Base-by-base conservation (phyloP, 2,797 vertebrate genomes). In the Typhlichthys eigenmanni region DNA sequence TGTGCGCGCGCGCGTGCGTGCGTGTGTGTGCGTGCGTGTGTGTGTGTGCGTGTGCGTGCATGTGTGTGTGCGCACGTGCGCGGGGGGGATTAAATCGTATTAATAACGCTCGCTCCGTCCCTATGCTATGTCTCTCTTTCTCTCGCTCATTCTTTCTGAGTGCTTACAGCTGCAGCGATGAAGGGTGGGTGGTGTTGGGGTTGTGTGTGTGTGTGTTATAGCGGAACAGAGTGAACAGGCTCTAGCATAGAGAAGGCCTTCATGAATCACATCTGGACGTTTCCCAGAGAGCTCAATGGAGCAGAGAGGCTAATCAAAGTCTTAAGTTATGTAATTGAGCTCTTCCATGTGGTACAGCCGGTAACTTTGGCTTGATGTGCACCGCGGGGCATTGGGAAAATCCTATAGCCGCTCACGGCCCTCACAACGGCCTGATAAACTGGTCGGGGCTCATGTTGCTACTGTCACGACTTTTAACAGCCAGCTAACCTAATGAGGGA, bases 181-280 rank as follows among this genome's bases (percentile, higher is more conserved):
- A 68, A 58, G 70, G 55, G 47, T 48, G 63, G 38, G 54, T 12
- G 24, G 43, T 7, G 47, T 13, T n/a, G 17, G 38, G 60, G 38
- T 17, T 13, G 55, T 14, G 45, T 7, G 29, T 7, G 34, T 50
- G n/a, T 13, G 52, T 60, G 77, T 66, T 7, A 66, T 58, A 82
- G 77, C 68, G 66, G 87, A 84, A 79, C 84, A 81, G 85, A 77
- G 77, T 13, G 75, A 85, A 82, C 75, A 76, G 81, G 80, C 85
- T 75, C 68, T 4, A 58, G 83, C 88, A 79, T 88, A 76, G 85
- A 77, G 87, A 80, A 66, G 81, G 74, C 83, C 80, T 89, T 90
- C 84, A 89, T 87, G 85, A 81, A 81, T 86, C 87, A 91, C 89
- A 90, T 90, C 87, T 89, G 88, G 85, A 89, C 75, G 72, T 80